phyloP scores from a whole-genome alignment of 2,888 invertebrate species.

The Lithophane leautieri region DNA sequence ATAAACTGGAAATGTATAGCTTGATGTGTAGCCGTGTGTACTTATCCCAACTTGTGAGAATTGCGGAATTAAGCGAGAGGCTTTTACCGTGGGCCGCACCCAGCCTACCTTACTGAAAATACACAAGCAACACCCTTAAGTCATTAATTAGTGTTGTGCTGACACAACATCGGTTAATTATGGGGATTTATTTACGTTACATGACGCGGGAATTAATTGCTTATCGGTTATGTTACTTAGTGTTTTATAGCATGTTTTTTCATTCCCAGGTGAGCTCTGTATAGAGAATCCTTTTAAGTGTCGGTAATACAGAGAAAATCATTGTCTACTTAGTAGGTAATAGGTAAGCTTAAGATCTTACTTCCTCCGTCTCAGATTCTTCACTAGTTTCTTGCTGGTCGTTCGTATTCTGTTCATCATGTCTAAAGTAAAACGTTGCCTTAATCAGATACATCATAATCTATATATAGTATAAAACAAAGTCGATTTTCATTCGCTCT shows the following conservation, averaged over 20 bases:
- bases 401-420: slow-evolving; percentile 61
- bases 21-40: too few species aligned
- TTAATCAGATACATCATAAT: not conserved
- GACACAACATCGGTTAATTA: slow-evolving; percentile 24
- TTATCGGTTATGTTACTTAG: not conserved
- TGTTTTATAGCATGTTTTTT: not conserved
- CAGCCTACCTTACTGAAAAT: not conserved
- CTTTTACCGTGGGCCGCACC: not conserved
- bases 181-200: slow-evolving; percentile 23
- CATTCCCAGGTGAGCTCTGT: not conserved
- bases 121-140: not conserved
- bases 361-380: slow-evolving; percentile 81
- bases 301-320: not conserved
- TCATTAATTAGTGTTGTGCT: slow-evolving; percentile 27
- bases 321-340: not conserved
- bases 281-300: not conserved
- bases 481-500: too few species aligned
- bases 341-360: slow-evolving; percentile 47
- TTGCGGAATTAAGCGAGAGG: too few species aligned
- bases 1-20: too few species aligned
- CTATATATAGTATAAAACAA: too few species aligned
- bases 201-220: slow-evolving; percentile 19
- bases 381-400: slow-evolving; percentile 76
- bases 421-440: slow-evolving; percentile 63
- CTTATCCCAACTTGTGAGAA: too few species aligned